These are phyloP conservation scores for Theonella swinhoei DNA, from an alignment of 37 sponge, comb jelly and placozoan species.

Conservation along the genomic window DNA sequence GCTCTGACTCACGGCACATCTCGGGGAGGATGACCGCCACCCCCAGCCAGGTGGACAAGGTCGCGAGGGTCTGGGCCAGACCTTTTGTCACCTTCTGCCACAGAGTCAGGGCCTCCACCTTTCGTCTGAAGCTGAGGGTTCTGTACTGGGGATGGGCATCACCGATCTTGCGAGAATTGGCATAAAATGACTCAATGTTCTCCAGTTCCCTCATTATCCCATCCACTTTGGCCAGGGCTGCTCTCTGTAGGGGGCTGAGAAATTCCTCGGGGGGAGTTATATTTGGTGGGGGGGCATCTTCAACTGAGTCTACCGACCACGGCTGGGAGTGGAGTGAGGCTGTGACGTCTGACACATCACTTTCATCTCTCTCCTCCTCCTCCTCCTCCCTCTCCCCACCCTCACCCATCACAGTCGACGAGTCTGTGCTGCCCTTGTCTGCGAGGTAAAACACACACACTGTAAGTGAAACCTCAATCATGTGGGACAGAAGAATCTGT, in stretches of 20 bases:
- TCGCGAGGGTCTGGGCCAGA: slow-evolving; percentile 27
- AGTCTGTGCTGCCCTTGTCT: neutral
- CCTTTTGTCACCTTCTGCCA: slow-evolving; percentile 64
- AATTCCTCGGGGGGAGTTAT: neutral
- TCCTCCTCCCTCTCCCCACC: neutral
- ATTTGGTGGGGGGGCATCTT: neutral
- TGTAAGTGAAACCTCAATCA: too few species aligned
- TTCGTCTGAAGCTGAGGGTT: slow-evolving; percentile 36
- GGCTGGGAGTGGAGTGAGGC: neutral
- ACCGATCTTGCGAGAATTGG: slow-evolving; percentile 30
- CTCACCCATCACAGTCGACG: neutral
- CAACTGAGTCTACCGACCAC: neutral
- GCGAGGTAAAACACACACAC: too few species aligned
- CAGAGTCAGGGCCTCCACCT: slow-evolving; percentile 50
- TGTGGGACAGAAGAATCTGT: too few species aligned
- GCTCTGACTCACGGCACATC: neutral
- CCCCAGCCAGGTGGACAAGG: slow-evolving; percentile 56
- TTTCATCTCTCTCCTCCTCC: neutral
- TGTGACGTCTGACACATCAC: neutral
- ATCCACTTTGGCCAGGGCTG: slow-evolving; percentile 29
- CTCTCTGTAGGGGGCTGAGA: slow-evolving; percentile 20
- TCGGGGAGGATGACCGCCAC: neutral
- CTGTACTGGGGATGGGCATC: slow-evolving; percentile 48
- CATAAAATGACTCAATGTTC: slow-evolving; percentile 33
- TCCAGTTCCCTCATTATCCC: slow-evolving; percentile 50